Evolutionary conservation across 2,113 vertebrate species (phyloP), one percentile per base, ranked within the genome.

Genomic region (Elaphurus davidianus): DNA sequence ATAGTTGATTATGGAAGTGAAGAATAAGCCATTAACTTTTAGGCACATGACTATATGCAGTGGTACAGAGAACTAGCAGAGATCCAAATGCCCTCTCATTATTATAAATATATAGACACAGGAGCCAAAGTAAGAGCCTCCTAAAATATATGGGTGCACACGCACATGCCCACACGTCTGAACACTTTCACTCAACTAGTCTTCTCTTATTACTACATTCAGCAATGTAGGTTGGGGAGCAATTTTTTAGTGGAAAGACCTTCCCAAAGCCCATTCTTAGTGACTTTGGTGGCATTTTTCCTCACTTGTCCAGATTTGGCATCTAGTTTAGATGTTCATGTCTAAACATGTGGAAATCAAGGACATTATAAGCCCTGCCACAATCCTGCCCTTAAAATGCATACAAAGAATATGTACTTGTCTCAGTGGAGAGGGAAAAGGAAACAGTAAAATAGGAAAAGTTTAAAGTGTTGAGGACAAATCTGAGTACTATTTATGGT

Each of bases 1-100:
- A 91, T 30, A 91, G 43, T 79, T 91, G 74, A 6, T 84, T 79
- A 67, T 59, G 30, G 9, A 76, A 9, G 16, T 88, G 64, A 94
- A 98, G 84, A 97, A 88, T 33, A 50, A 86, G 43, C 23, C 43
- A 86, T 74, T 83, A 90, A 93, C 30, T 96, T 92, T 83, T 90
- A 94, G 52, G 2, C 5, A 3, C 5, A 13, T 95, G 57, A 54
- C 43, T 96, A 1, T 88, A 2, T 95, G 43, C 62, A 23, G 17
- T 87, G n/a, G 1, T 36, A 30, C n/a, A 62, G 79, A 90, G 87
- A 97, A 87, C 87, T 36, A 94, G 15, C 74, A 81, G 17, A 40
- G 36, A 17, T 54, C 30, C 87, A 67, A 67, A 74, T 21, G 87
- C 25, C 7, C 6, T 78, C 47, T 90, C 43, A 7, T 97, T 91